Percentiles rank a stretch among this genome's conserved stretches.
phyloP scores from a whole-genome alignment of 1,140 invertebrate species.

The Brachionus asplanchnoidis region DNA sequence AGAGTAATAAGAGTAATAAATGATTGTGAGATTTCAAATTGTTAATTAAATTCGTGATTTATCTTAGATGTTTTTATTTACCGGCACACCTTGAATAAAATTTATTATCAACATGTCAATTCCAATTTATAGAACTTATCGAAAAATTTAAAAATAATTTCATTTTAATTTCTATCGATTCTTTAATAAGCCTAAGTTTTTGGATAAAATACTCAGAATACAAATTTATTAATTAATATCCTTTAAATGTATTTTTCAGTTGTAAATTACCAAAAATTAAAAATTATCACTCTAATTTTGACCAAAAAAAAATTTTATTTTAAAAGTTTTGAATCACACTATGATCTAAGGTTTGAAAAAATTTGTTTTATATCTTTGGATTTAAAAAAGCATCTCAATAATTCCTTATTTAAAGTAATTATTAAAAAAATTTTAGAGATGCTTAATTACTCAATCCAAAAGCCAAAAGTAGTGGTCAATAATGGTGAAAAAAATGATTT shows the following conservation, averaged over 20 bases:
- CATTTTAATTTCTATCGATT: too few species aligned
- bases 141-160: neutral
- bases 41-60: neutral
- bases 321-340: too few species aligned
- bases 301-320: too few species aligned
- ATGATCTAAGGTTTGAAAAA: too few species aligned
- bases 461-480: neutral
- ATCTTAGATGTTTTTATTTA: neutral
- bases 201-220: too few species aligned
- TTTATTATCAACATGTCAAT: neutral
- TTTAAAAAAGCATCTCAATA: too few species aligned
- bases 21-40: neutral
- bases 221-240: too few species aligned
- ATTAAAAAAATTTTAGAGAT: neutral
- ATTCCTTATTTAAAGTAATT: neutral
- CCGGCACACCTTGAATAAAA: slow-evolving; percentile 11
- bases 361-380: too few species aligned
- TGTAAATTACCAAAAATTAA: too few species aligned
- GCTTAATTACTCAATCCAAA: neutral
- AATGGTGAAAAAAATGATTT: neutral
- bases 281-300: too few species aligned
- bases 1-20: neutral
- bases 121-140: neutral
- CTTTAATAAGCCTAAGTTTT: too few species aligned
- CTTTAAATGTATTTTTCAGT: too few species aligned